Evolutionary conservation across 2,113 vertebrate genomes (phyloP), one percentile per base, ranked within the genome.

Genomic region (Solea solea): DNA sequence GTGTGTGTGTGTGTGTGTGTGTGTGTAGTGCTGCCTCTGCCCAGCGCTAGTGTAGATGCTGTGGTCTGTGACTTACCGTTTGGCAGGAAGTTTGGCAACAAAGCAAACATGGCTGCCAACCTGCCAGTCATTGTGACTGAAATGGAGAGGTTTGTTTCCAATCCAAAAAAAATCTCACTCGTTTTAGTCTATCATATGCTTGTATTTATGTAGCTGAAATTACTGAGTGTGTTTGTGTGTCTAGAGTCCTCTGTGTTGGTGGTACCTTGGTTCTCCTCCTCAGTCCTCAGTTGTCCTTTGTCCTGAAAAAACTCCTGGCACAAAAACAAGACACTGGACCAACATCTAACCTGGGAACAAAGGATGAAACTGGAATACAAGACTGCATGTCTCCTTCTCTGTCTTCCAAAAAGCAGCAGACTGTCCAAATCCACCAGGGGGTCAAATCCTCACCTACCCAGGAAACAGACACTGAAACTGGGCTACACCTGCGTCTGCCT

Each of bases 61-160:
- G 89, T 98, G 51, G 86, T 99, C 84, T 97, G 94, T 25, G 96
- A 98, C 85, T 86, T 98, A 81, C 97, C 95, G 0, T 98, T 98
- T 88, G 97, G 97, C 49, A 96, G 95, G 86, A 98, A 98, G 89
- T 98, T 97, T 86, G 93, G 91, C 86, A 91, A 93, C 66, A 92
- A 84, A 39, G 79, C 88, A 57, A 91, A 94, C 69, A 91, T 91
- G 89, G 90, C 76, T 68, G 78, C 88, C 54, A 59, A 89, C 0
- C 83, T 97, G 5, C 94, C 93, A 3, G 60, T 79, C 63, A 91
- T 96, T 82, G 90, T 99, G 13, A 82, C 77, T 65, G 96, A 98
- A 93, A 95, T 97, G 93, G 94, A 95, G 85, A 97, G 97, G 97
- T 97, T 85, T 40, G 81, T 84, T 9, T 3, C 9, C 41, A 21